Evolutionary conservation across 2,888 invertebrate genomes (phyloP).

Genomic region (Tenodera sinensis): DNA sequence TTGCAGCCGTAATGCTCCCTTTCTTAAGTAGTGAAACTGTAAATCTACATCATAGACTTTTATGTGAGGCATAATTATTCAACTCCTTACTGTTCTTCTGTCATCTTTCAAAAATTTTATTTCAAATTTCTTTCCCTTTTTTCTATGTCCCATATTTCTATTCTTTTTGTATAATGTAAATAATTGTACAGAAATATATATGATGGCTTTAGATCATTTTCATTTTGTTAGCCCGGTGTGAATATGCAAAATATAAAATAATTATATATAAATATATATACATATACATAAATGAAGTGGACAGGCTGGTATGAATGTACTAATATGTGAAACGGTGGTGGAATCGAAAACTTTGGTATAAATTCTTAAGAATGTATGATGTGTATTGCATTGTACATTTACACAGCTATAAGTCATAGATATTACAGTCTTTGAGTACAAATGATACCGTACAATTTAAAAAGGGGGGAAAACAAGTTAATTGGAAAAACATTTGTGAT

Average conservation of each 20-base stretch:
- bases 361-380: not conserved
- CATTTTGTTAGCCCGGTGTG: not conserved
- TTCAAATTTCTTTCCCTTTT: constrained; percentile 12
- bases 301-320: not conserved
- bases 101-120: constrained; percentile 13
- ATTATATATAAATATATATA: not conserved
- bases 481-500: not conserved
- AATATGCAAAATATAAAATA: not conserved
- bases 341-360: not conserved
- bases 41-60: not conserved
- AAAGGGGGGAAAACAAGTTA: not conserved
- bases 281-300: not conserved
- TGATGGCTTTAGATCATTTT: constrained; percentile 1
- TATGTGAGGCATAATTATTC: not conserved
- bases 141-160: constrained; percentile 10
- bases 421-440: constrained; percentile 3
- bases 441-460: not conserved
- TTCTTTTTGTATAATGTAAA: constrained; percentile 21
- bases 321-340: not conserved
- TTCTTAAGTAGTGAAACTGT: not conserved
- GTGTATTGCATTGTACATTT: not conserved
- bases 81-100: constrained; percentile 19
- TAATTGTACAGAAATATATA: constrained; percentile 1
- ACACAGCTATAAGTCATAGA: not conserved
- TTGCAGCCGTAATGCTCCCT: not conserved